Evolutionary conservation across 2,888 invertebrate species (phyloP).

Genomic region (Allophyes oxyacanthae): DNA sequence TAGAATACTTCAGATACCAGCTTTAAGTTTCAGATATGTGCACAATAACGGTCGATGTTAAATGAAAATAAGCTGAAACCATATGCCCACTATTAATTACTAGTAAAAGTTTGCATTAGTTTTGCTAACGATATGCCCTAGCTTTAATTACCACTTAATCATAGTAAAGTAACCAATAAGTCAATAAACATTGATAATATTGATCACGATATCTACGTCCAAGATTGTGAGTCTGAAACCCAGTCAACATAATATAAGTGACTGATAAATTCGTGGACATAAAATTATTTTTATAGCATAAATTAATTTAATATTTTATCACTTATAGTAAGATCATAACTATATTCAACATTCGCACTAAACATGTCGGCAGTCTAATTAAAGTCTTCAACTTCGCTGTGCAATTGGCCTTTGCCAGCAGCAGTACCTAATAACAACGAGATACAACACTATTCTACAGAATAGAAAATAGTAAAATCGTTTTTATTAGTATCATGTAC

Average conservation of each 20-base stretch:
- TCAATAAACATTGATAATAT: too few relatives aligned
- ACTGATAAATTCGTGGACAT: too few relatives aligned
- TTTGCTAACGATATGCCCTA: too few relatives aligned
- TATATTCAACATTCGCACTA: slow-evolving; percentile 17
- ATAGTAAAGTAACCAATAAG: too few relatives aligned
- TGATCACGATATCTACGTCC: too few relatives aligned
- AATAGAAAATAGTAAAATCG: slow-evolving; percentile 15
- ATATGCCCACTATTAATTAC: neutral
- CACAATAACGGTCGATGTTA: neutral
- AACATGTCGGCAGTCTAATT: slow-evolving; percentile 38
- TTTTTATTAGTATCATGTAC: slow-evolving; percentile 19
- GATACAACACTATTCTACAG: slow-evolving; percentile 1
- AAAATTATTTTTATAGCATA: too few relatives aligned
- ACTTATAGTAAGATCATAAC: too few relatives aligned
- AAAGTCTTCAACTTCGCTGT: slow-evolving; percentile 24
- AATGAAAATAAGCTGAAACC: neutral
- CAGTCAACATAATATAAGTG: too few relatives aligned
- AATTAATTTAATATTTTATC: too few relatives aligned
- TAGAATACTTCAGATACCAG: slow-evolving; percentile 8
- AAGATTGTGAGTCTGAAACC: too few relatives aligned
- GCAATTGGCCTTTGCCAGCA: slow-evolving; percentile 9
- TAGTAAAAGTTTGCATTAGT: too few relatives aligned
- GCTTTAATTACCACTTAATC: too few relatives aligned
- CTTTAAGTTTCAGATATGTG: slow-evolving; percentile 13
- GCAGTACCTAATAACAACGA: slow-evolving; percentile 20